Conservation (phyloP, 2,888 invertebrate genomes). For the Metopia argyrocephala region DNA sequence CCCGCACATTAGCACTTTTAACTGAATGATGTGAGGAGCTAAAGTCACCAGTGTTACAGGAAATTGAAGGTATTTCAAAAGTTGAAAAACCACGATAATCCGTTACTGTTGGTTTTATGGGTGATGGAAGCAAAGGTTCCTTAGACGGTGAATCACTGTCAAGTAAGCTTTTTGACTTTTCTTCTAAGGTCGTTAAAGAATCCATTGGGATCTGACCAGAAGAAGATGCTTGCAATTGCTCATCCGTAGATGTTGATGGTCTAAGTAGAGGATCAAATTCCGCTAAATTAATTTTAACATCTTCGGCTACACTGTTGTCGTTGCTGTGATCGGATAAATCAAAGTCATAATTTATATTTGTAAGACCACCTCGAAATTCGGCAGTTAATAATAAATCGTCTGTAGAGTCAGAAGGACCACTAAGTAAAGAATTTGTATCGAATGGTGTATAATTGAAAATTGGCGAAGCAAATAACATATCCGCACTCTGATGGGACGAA, state of each 20-base stretch:
- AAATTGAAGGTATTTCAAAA: constrained; percentile 83
- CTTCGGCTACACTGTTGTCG: constrained; percentile 85
- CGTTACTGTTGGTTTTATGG: constrained; percentile 80
- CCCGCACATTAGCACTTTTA: constrained; percentile 17
- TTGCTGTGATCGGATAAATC: constrained; percentile 87
- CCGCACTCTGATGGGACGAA: constrained; percentile 72
- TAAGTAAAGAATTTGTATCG: constrained; percentile 42
- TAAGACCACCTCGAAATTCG: constrained; percentile 82
- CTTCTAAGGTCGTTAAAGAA: constrained; percentile 34
- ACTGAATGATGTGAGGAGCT: constrained; percentile 71
- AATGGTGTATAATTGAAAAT: constrained; percentile 80
- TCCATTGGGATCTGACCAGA: constrained; percentile 14
- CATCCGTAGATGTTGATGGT: constrained; percentile 43
- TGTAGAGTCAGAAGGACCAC: constrained; percentile 72
- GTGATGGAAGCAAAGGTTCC: constrained; percentile 81
- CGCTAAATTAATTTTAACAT: constrained; percentile 74
- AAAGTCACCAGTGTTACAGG: constrained; percentile 83
- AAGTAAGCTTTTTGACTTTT: constrained; percentile 71
- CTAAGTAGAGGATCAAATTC: constrained; percentile 77
- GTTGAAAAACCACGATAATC: constrained; percentile 83
- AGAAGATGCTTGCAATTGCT: constrained; percentile 13
- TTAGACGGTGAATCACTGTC: constrained; percentile 76
- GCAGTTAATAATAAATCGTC: constrained; percentile 80
- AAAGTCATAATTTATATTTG: constrained; percentile 87
- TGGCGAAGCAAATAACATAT: constrained; percentile 82